phyloP scores from a whole-genome alignment of 2,797 vertebrate genomes.

The Aplochiton taeniatus region DNA sequence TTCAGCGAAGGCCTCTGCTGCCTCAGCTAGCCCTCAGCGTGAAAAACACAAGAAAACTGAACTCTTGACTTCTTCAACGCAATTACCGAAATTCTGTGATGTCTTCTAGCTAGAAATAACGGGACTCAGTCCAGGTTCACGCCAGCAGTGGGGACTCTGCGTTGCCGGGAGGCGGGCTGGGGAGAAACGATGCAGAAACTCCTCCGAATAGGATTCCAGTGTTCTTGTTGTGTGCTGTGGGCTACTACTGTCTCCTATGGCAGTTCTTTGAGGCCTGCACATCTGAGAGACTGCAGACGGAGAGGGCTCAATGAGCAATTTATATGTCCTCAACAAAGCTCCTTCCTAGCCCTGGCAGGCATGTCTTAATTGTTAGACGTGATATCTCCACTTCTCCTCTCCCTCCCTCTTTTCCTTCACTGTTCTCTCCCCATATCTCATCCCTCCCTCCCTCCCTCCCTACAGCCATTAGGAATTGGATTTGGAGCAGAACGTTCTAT shows the following conservation, averaged over 20 bases:
- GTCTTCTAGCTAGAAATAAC: conserved; percentile 19
- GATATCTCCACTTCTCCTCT: conserved; percentile 66
- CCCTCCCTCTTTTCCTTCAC: conserved; percentile 60
- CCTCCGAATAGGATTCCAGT: conserved; percentile 46
- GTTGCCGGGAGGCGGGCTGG: conserved; percentile 25
- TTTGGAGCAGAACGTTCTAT: conserved; percentile 80
- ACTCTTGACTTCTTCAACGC: too few relatives aligned
- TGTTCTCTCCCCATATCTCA: conserved; percentile 43
- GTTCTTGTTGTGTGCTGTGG: conserved; percentile 31
- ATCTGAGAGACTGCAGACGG: conserved; percentile 61
- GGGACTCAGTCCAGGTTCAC: conserved; percentile 49
- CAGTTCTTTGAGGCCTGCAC: conserved; percentile 59
- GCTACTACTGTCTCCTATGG: conserved; percentile 25
- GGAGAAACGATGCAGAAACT: conserved; percentile 34
- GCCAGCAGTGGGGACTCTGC: conserved; percentile 34
- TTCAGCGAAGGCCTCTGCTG: too few relatives aligned
- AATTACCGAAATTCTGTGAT: conserved; percentile 1
- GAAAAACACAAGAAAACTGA: too few relatives aligned
- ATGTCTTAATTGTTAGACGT: conserved; percentile 76
- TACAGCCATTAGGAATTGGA: conserved; percentile 78
- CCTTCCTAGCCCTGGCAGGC: conserved; percentile 63
- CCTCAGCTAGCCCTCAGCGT: too few relatives aligned
- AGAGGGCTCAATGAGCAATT: conserved; percentile 71
- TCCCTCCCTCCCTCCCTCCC: conserved; percentile 63
- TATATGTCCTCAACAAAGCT: conserved; percentile 74